phyloP scores from a whole-genome alignment of 2,797 vertebrate genomes.

The Holocentrus rufus region DNA sequence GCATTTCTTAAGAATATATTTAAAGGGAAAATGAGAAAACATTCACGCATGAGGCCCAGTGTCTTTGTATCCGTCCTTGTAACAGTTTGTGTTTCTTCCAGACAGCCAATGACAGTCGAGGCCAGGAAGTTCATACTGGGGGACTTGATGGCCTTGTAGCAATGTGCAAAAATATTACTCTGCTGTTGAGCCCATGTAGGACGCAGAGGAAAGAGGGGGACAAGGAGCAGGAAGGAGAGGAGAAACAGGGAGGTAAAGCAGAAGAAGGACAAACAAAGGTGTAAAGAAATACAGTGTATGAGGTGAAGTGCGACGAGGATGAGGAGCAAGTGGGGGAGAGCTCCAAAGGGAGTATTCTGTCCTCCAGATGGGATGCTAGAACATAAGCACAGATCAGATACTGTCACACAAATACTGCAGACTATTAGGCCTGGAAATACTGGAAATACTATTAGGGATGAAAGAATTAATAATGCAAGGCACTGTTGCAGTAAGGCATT shows the following conservation, averaged over 20 bases:
- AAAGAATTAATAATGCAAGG: no score
- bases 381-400: no score
- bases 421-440: no score
- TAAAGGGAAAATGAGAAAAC: neutral
- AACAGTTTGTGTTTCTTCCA: conserved; percentile 9
- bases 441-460: no score
- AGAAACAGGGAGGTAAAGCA: neutral
- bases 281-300: neutral
- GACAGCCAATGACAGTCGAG: neutral
- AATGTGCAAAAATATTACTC: conserved; percentile 12
- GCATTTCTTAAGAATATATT: neutral
- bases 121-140: neutral
- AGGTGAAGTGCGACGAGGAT: neutral
- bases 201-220: neutral
- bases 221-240: no score
- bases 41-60: neutral
- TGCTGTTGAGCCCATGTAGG: conserved; percentile 15
- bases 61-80: neutral
- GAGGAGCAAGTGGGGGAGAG: neutral
- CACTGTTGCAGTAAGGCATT: no score
- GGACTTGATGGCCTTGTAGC: conserved; percentile 14
- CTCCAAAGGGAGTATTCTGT: no score
- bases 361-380: no score
- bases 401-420: no score
- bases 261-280: neutral